Percentiles rank a stretch among this genome's conserved stretches.
Conservation (phyloP, 2,888 invertebrate species). For the Tenthredo amoena region DNA sequence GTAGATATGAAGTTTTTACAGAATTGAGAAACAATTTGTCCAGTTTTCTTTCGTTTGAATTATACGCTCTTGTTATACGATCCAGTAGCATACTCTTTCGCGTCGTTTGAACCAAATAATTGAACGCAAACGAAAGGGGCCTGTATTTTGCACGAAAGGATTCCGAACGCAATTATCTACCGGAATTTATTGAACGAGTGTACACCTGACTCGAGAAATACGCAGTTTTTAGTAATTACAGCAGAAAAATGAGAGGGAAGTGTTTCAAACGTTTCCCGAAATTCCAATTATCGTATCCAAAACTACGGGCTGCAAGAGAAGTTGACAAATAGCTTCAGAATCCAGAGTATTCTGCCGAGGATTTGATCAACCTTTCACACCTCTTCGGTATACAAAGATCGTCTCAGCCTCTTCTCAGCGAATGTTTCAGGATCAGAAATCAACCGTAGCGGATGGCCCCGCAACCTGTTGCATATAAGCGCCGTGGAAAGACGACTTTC, state of each 20-base stretch:
- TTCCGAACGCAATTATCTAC: too few species aligned
- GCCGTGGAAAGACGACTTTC: background rate
- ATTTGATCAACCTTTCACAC: background rate
- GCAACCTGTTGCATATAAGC: background rate
- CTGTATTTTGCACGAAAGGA: background rate
- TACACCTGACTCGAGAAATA: too few species aligned
- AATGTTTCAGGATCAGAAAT: conserved; percentile 3
- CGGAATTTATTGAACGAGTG: too few species aligned
- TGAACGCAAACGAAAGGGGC: background rate
- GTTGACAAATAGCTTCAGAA: too few species aligned
- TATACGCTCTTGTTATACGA: background rate
- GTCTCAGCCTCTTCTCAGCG: background rate
- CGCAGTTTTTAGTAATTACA: too few species aligned
- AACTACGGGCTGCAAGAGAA: too few species aligned
- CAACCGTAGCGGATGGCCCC: background rate
- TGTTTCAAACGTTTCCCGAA: too few species aligned
- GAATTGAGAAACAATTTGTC: background rate
- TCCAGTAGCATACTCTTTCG: background rate
- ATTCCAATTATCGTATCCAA: too few species aligned
- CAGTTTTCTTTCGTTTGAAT: background rate
- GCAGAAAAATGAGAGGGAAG: too few species aligned
- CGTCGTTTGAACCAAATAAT: background rate
- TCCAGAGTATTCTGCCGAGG: background rate
- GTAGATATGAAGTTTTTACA: background rate
- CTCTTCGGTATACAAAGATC: background rate